Percentiles rank a stretch among this genome's conserved stretches.
These are phyloP conservation scores for Pseudeuparius sepicola DNA, from an alignment of 2,888 invertebrate species.

Conservation along the genomic window DNA sequence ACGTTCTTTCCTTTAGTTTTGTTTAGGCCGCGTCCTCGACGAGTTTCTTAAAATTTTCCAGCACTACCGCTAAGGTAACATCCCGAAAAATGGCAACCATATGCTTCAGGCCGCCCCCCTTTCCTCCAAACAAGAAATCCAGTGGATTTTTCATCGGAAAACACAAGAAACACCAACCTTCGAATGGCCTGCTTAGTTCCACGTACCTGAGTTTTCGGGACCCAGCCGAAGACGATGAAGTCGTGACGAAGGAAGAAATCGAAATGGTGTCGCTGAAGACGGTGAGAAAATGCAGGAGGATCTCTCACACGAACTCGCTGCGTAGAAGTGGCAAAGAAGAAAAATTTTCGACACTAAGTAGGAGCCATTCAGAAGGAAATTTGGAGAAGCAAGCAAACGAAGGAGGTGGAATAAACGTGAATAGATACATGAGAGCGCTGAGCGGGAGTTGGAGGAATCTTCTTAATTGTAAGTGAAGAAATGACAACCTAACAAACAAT, in stretches of 20 bases:
- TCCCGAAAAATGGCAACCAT: constrained; percentile 42
- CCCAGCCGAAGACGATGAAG: constrained; percentile 41
- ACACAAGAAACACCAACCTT: background rate
- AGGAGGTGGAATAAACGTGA: constrained; percentile 37
- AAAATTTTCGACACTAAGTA: constrained; percentile 41
- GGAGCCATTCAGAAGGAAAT: constrained; percentile 66
- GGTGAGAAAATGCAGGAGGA: constrained; percentile 28
- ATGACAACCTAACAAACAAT: too few relatives aligned
- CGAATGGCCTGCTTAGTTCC: constrained; percentile 41
- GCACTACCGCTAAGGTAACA: too few relatives aligned
- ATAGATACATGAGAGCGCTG: constrained; percentile 63
- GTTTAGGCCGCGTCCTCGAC: too few relatives aligned
- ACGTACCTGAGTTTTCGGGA: constrained; percentile 50
- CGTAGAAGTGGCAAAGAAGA: constrained; percentile 29
- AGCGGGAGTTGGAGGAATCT: constrained; percentile 75
- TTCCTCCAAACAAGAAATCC: constrained; percentile 46
- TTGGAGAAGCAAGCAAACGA: constrained; percentile 37
- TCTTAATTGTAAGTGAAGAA: constrained; percentile 64
- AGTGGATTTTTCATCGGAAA: constrained; percentile 22
- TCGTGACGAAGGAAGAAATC: constrained; percentile 30
- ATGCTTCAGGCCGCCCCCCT: constrained; percentile 48
- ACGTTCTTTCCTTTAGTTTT: too few relatives aligned
- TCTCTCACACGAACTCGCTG: constrained; percentile 42
- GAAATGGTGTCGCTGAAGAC: constrained; percentile 27
- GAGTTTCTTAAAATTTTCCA: too few relatives aligned